Conservation (phyloP, 2,888 invertebrate genomes). For the Heteromurus nitidus region DNA sequence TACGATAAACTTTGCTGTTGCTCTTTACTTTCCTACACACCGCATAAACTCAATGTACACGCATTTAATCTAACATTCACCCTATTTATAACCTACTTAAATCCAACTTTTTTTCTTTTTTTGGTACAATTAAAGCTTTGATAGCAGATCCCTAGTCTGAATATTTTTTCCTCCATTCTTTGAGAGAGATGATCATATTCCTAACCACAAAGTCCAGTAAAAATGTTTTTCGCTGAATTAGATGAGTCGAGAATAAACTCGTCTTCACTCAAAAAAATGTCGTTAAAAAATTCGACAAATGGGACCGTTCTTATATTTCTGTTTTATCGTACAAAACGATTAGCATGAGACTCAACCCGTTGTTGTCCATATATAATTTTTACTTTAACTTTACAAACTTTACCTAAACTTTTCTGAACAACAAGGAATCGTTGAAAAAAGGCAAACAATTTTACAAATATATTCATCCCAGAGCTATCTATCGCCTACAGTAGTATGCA, state of each 20-base stretch:
- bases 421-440: constrained; percentile 37
- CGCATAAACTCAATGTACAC: no score
- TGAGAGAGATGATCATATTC: not conserved
- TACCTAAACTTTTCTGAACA: constrained; percentile 3
- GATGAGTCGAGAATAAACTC: no score
- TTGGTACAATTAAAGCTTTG: constrained; percentile 66
- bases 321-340: constrained; percentile 64
- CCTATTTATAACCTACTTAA: not conserved
- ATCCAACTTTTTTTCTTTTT: constrained; percentile 8
- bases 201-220: not conserved
- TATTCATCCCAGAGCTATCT: not conserved
- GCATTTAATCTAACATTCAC: not conserved
- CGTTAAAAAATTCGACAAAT: not conserved
- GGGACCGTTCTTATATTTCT: no score
- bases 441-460: not conserved
- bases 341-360: constrained; percentile 63
- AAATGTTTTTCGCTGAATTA: no score
- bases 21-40: no score
- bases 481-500: no score
- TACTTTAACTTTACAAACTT: not conserved
- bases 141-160: constrained; percentile 58
- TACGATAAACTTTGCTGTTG: no score
- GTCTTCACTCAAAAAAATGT: not conserved
- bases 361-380: constrained; percentile 19
- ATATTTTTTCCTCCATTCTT: no score